A percentile compares a stretch with the other conserved stretches of the same genome.
Evolutionary conservation across 2,797 vertebrate genomes (phyloP).

Genomic region (Peromyscus aztecus): DNA sequence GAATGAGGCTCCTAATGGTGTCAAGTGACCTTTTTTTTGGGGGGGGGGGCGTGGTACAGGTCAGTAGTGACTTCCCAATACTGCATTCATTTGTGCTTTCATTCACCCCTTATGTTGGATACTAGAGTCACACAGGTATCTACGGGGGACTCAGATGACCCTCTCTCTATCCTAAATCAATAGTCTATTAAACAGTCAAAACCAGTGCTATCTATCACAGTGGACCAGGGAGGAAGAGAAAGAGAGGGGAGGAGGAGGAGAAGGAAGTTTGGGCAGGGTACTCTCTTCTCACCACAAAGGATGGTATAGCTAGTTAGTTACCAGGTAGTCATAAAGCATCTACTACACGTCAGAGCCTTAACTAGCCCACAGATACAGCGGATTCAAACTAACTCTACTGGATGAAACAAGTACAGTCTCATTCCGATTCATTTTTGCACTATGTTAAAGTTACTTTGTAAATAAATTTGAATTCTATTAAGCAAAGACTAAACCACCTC

Average conservation of each 20-base stretch:
- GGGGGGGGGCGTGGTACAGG: not conserved
- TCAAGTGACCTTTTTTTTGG: not conserved
- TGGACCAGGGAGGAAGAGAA: not conserved
- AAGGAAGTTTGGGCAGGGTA: not conserved
- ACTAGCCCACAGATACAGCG: not conserved
- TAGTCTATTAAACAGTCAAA: not conserved
- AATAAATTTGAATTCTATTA: conserved; percentile 35
- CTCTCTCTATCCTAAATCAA: not conserved
- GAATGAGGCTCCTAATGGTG: not conserved
- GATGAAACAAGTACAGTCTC: not conserved
- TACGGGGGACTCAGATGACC: not conserved
- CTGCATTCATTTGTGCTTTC: not conserved
- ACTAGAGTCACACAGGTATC: not conserved
- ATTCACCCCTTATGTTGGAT: not conserved
- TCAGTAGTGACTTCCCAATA: not conserved
- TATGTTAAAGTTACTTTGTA: not conserved
- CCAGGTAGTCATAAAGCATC: not conserved
- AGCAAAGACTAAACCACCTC: not conserved
- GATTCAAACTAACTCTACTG: not conserved
- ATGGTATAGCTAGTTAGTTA: not conserved
- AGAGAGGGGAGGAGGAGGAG: accelerated
- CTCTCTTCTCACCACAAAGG: not conserved
- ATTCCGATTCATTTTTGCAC: not conserved
- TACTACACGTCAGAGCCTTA: not conserved
- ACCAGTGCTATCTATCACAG: not conserved